A percentile compares a stretch with the other conserved stretches of the same genome.
Conservation (phyloP, 2,888 invertebrate species). For the Belgica antarctica region DNA sequence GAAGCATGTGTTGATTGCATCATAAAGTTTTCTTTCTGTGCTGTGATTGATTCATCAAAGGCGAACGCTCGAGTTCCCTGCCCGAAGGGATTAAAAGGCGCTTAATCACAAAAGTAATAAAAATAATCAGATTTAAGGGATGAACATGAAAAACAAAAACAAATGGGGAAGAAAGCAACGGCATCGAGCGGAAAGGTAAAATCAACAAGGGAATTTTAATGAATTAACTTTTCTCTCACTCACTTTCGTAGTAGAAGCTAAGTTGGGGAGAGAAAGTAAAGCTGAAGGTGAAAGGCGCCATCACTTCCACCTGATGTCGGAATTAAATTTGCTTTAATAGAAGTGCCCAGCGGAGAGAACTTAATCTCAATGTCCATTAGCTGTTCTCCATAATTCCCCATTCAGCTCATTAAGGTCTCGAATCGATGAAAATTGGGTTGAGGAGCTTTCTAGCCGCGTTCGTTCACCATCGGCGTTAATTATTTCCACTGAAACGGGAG, state of each 20-base stretch:
- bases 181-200: conserved; percentile 1
- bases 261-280: not conserved
- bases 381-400: not conserved
- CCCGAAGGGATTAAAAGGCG: conserved; percentile 29
- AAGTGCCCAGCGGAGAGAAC: not conserved
- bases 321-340: conserved; percentile 5
- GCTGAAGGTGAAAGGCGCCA: not conserved
- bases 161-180: conserved; percentile 5
- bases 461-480: not conserved
- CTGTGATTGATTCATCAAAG: conserved; percentile 17
- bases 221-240: conserved; percentile 14
- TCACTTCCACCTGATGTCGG: not conserved
- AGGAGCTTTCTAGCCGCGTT: not conserved
- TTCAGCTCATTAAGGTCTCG: conserved; percentile 18
- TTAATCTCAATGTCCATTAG: conserved; percentile 24
- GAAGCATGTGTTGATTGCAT: conserved; percentile 32
- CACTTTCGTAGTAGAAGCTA: no score
- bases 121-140: conserved; percentile 27
- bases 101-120: conserved; percentile 26
- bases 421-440: conserved; percentile 3
- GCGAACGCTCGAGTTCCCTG: not conserved
- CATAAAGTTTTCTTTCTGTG: conserved; percentile 8
- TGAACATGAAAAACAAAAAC: conserved; percentile 10
- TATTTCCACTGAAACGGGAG: not conserved
- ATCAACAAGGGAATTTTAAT: conserved; percentile 26